Evolutionary conservation across 2,888 invertebrate genomes (phyloP).

Genomic region (Drosophila siamana): DNA sequence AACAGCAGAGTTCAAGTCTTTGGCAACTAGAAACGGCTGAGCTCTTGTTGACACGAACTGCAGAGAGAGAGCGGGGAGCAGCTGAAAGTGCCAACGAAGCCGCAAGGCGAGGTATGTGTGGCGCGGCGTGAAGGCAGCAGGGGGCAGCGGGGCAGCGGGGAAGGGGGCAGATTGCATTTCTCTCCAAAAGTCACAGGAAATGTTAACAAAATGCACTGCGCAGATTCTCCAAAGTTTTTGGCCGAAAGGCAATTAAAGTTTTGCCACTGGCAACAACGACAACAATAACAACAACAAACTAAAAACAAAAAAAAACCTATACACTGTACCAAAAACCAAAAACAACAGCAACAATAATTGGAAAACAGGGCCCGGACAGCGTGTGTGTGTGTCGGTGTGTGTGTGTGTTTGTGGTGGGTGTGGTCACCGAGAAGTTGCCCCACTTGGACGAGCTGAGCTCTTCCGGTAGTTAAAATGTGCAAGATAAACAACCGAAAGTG

Average conservation of each 20-base stretch:
- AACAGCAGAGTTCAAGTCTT: slow-evolving; percentile 45
- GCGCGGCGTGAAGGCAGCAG: too few species aligned
- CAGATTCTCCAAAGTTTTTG: slow-evolving; percentile 66
- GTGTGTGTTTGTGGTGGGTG: slow-evolving; percentile 14
- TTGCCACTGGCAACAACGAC: slow-evolving; percentile 39
- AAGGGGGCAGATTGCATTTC: slow-evolving; percentile 50
- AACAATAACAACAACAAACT: slow-evolving; percentile 21
- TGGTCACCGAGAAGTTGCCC: slow-evolving; percentile 23
- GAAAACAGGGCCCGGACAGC: not conserved
- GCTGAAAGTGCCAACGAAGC: not conserved
- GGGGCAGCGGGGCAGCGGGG: slow-evolving; percentile 48
- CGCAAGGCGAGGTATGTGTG: not conserved
- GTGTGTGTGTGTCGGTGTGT: not conserved
- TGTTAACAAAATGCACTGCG: slow-evolving; percentile 87
- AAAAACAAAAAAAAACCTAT: not conserved
- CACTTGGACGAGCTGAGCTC: slow-evolving; percentile 7
- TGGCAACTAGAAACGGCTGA: slow-evolving; percentile 34
- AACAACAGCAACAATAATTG: slow-evolving; percentile 9
- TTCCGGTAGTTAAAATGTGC: slow-evolving; percentile 33
- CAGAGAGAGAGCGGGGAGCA: slow-evolving; percentile 3
- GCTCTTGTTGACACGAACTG: slow-evolving; percentile 12
- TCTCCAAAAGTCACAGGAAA: slow-evolving; percentile 86
- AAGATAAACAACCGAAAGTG: slow-evolving; percentile 19
- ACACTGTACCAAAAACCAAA: not conserved
- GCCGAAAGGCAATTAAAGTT: slow-evolving; percentile 76